Conservation (phyloP, 2,888 invertebrate genomes). For the Noctua comes region DNA sequence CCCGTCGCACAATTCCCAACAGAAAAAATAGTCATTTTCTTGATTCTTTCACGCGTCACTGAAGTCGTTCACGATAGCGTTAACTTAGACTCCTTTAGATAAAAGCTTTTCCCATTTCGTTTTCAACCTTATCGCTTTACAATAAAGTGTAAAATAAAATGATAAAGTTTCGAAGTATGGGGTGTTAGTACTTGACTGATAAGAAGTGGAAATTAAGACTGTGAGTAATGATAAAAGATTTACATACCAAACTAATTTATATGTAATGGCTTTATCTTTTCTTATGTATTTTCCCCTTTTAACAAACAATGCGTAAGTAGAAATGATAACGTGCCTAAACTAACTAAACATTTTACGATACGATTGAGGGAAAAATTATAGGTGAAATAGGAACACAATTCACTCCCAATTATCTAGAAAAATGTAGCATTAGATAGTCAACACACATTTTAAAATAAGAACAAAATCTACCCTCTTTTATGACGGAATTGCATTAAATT, state of each 20-base stretch:
- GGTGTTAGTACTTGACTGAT: conserved; percentile 76
- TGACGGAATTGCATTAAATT: conserved; percentile 5
- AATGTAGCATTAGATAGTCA: neutral
- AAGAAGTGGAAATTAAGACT: conserved; percentile 80
- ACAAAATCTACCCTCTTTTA: neutral
- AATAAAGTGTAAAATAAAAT: conserved; percentile 36
- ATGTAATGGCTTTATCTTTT: conserved; percentile 57
- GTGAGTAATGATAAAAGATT: conserved; percentile 83
- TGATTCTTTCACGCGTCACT: conserved; percentile 72
- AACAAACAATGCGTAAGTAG: conserved; percentile 21
- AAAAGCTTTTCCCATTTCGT: conserved; percentile 47
- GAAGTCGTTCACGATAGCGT: conserved; percentile 70
- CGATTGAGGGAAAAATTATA: neutral
- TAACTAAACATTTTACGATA: neutral
- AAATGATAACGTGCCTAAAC: conserved; percentile 1
- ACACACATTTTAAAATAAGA: neutral
- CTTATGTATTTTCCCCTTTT: conserved; percentile 34
- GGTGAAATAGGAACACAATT: too few species aligned
- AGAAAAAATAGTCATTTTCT: conserved; percentile 66
- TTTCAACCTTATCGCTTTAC: conserved; percentile 32
- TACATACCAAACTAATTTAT: conserved; percentile 75
- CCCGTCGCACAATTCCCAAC: conserved; percentile 22
- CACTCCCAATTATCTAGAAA: neutral
- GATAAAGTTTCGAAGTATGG: conserved; percentile 44
- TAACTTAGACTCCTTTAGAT: conserved; percentile 65